Evolutionary conservation across 2,888 invertebrate species (phyloP), one percentile per base, ranked within the genome.

Genomic region (Mesorhabditis belari): DNA sequence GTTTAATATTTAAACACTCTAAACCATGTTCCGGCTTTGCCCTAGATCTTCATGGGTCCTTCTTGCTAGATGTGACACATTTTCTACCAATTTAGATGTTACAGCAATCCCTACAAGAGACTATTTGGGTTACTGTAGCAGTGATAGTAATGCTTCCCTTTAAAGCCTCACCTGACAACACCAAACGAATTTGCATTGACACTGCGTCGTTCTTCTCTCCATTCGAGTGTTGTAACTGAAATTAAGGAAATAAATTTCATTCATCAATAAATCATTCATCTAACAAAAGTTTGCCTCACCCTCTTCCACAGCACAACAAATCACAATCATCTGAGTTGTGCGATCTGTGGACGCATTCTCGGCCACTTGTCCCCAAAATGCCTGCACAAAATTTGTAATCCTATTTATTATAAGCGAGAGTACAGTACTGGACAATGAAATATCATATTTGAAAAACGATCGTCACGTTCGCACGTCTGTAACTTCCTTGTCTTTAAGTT

Each of bases 291-390:
- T 69, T 74, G 52, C 71, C 70, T 57, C 70, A 81, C 0, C 83
- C 83, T 25, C 84, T 69, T 9, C 81, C 79, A 68, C 83, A 83
- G 64, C 84, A 84, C 61, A 84, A 66, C 12, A 82, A 69, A 61
- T 82, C 82, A 70, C 84, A 84, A 21, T 83, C 73, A 26, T 82
- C 82, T 0, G 81, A 77, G 4, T 81, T 82, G 5, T 63, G 60
- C 0, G 83, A 79, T 21, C 81, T 81, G 58, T 81, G 78, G 60
- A 82, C 82, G 83, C 93, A 94, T 69, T 87, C 87, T 17, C 74
- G 54, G 4, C 74, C 74, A n/a, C 64, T n/a, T 3, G 74, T 74
- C 21, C 74, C 74, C 6, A 74, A 62, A 5, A 74, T 69, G 23
- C 73, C 72, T 73, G 58, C 44, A 12, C n/a, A n/a, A n/a, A n/a